Evolutionary conservation across 2,888 invertebrate genomes (phyloP), one percentile per base, ranked within the genome.

Genomic region (Thumatha senex): DNA sequence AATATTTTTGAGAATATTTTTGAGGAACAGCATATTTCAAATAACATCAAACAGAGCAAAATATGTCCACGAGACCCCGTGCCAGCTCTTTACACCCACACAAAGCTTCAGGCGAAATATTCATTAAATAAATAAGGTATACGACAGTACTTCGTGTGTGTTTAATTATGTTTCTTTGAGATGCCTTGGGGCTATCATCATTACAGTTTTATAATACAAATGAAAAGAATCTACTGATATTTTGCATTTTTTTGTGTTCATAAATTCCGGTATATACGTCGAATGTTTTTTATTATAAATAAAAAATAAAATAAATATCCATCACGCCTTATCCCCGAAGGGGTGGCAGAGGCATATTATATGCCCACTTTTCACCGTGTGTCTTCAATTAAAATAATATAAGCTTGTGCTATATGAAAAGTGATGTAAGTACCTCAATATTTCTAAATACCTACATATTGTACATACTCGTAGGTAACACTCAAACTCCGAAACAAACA

Each of bases 51-150:
- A 18, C n/a, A 34, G 12, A 42, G 36, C 41, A 10, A 41, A 15
- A 36, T 41, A n/a, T 15, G n/a, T 31, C 9, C 7, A n/a, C 4
- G 9, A 38, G n/a, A 10, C 15, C 10, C 40, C 14, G 15, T 33
- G 15, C 33, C 29, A 33, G 18, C 43, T 39, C 30, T 35, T 12
- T 35, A 34, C 44, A n/a, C 39, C 44, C 18, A 44, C 49, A 45
- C 13, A 44, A 14, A 43, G 38, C 42, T 42, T 31, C n/a, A 18
- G 15, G 40, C 39, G 7, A 31, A 38, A 11, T 36, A 12, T 15
- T 49, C 12, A 30, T 49, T 49, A 49, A 12, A 29, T 44, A 44
- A 24, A 24, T 24, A 5, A 24, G 5, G 18, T 24, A 24, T 24
- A 24, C 5, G 18, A 35, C 40, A 34, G 29, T 47, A 34, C 14